Evolutionary conservation across 2,797 vertebrate species (phyloP).

Genomic region (Eleutherodactylus coqui): DNA sequence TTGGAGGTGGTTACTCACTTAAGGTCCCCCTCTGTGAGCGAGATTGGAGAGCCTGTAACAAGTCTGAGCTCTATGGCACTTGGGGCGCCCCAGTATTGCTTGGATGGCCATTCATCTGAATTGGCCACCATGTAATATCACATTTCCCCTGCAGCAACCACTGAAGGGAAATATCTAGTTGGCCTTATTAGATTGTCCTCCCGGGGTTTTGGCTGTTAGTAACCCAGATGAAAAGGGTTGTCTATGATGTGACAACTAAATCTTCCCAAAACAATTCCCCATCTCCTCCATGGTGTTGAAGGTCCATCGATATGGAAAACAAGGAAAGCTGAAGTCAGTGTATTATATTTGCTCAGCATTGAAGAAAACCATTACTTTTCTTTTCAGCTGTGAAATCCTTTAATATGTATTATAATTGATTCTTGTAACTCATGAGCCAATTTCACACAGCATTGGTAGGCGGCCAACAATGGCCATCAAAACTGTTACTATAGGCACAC

Average conservation of each 20-base stretch:
- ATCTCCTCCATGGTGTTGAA: background rate
- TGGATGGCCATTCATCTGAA: background rate
- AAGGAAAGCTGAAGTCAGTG: background rate
- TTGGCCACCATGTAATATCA: background rate
- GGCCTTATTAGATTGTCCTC: no score
- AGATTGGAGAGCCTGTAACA: no score
- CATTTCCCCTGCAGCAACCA: background rate
- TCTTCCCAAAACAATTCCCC: background rate
- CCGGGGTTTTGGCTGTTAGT: no score
- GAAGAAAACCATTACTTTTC: background rate
- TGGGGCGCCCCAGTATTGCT: background rate
- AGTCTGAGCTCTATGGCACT: background rate
- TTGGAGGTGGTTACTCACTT: background rate
- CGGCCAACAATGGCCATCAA: background rate
- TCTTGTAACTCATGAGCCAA: background rate
- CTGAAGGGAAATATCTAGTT: background rate
- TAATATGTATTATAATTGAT: background rate
- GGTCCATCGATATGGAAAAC: background rate
- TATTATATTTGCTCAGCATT: background rate
- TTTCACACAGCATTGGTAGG: background rate
- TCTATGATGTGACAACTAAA: background rate
- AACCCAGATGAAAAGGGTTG: no score
- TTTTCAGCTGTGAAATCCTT: constrained; percentile 9
- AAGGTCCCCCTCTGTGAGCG: background rate
- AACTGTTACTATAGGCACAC: background rate